A percentile compares a stretch with the other conserved stretches of the same genome.
phyloP scores from a whole-genome alignment of 1,140 invertebrate genomes.

The Diploscapter pachys region DNA sequence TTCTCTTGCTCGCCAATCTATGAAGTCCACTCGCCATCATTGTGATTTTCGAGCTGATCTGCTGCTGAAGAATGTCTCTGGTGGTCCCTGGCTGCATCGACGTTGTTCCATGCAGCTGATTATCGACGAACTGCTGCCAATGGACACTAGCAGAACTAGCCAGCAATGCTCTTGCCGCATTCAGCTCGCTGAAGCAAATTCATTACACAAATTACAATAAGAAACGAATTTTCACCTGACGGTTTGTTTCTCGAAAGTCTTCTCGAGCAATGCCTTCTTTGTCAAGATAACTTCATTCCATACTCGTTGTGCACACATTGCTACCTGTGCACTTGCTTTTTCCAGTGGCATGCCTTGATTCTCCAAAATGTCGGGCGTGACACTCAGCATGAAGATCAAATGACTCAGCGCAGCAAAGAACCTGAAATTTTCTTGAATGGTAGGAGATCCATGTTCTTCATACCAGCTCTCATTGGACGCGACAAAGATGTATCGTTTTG shows the following conservation, averaged over 20 bases:
- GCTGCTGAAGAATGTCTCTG: conserved; percentile 72
- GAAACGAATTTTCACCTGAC: not conserved
- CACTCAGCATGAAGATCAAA: conserved; percentile 86
- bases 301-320: conserved; percentile 79
- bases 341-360: conserved; percentile 40
- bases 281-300: conserved; percentile 95
- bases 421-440: not conserved
- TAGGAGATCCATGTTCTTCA: too few relatives aligned
- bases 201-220: too few relatives aligned
- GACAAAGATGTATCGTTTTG: conserved; percentile 37
- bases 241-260: conserved; percentile 72
- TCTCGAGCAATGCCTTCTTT: conserved; percentile 80
- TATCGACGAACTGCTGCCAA: conserved; percentile 85
- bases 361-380: conserved; percentile 59
- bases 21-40: conserved; percentile 21
- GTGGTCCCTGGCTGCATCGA: conserved; percentile 11
- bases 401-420: conserved; percentile 85
- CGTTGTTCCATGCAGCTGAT: conserved; percentile 66
- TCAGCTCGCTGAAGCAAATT: conserved; percentile 65
- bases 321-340: conserved; percentile 63
- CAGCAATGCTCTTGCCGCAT: conserved; percentile 79
- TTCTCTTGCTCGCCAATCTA: conserved; percentile 22
- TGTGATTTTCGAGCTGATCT: conserved; percentile 73
- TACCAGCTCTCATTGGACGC: conserved; percentile 67
- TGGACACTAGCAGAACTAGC: conserved; percentile 78